phyloP scores from a whole-genome alignment of 2,888 invertebrate species.

The Petrophora chlorosata region DNA sequence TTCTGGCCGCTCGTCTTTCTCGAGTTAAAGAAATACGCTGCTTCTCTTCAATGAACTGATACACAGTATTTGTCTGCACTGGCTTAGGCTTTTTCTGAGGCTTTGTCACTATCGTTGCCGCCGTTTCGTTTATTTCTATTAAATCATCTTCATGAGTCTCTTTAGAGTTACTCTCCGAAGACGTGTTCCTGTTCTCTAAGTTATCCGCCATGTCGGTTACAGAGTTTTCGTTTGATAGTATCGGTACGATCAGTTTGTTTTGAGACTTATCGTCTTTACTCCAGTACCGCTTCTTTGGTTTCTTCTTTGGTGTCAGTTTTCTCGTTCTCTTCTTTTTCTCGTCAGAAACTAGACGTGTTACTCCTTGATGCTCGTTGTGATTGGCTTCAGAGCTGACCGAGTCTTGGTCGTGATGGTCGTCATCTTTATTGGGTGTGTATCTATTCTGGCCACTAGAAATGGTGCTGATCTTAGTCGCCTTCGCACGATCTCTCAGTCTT shows the following conservation, averaged over 20 bases:
- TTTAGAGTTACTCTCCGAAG: slow-evolving; percentile 78
- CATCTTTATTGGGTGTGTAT: slow-evolving; percentile 76
- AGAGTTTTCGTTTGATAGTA: slow-evolving; percentile 75
- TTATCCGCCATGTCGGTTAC: slow-evolving; percentile 71
- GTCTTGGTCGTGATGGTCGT: slow-evolving; percentile 86
- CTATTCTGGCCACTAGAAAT: slow-evolving; percentile 79
- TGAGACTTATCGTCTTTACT: slow-evolving; percentile 76
- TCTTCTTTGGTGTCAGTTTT: slow-evolving; percentile 75
- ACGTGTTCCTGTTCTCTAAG: slow-evolving; percentile 69
- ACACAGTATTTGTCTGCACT: slow-evolving; percentile 85
- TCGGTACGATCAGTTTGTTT: slow-evolving; percentile 76
- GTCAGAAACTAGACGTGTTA: slow-evolving; percentile 61
- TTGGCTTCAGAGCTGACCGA: slow-evolving; percentile 93
- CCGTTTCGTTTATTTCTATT: slow-evolving; percentile 59
- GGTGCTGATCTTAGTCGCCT: slow-evolving; percentile 91
- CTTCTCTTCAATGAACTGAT: slow-evolving; percentile 94
- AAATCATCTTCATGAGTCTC: slow-evolving; percentile 73
- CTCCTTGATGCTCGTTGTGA: slow-evolving; percentile 86
- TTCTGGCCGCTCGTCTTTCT: slow-evolving; percentile 96
- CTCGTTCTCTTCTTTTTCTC: slow-evolving; percentile 69
- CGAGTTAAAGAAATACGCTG: slow-evolving; percentile 96
- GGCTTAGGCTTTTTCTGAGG: slow-evolving; percentile 58
- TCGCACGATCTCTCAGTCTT: slow-evolving; percentile 91
- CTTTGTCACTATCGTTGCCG: slow-evolving; percentile 55
- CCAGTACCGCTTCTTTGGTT: slow-evolving; percentile 81